These are phyloP conservation scores for Theristicus caerulescens DNA, from an alignment of 2,113 vertebrate genomes.

Conservation along the genomic window DNA sequence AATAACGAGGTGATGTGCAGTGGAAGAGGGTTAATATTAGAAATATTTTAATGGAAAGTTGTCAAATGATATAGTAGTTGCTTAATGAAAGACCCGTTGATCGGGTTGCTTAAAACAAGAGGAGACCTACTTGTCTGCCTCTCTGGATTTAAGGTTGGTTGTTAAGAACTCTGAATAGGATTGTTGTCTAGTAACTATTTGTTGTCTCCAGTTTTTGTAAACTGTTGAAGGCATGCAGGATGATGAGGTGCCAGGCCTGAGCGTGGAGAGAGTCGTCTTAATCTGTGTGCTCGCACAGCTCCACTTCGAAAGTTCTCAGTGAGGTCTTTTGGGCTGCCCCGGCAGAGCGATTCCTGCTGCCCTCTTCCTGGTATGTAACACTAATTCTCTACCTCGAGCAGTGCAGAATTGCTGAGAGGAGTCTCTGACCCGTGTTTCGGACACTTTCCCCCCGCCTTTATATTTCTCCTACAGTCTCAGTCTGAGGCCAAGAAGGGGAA, in stretches of 20 bases:
- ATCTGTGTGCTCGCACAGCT: rapidly evolving
- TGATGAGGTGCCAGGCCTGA: neutral
- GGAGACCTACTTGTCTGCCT: neutral
- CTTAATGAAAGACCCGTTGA: neutral
- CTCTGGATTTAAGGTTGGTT: neutral
- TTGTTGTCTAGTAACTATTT: neutral
- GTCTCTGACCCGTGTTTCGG: neutral
- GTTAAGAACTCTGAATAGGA: neutral
- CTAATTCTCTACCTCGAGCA: neutral
- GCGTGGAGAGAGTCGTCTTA: rapidly evolving
- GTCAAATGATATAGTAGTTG: neutral
- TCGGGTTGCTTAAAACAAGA: neutral
- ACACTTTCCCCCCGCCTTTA: neutral
- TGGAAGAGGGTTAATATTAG: neutral
- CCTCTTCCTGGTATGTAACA: neutral
- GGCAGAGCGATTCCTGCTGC: neutral
- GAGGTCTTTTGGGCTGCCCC: neutral
- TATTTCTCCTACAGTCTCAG: neutral
- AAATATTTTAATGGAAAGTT: neutral
- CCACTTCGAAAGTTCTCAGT: rapidly evolving
- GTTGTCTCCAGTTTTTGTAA: neutral
- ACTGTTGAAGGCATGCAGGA: neutral
- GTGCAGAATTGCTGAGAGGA: neutral
- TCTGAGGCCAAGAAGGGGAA: neutral
- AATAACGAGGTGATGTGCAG: neutral